Evolutionary conservation across 2,888 invertebrate genomes (phyloP).

Genomic region (Ormyrus pomaceus): DNA sequence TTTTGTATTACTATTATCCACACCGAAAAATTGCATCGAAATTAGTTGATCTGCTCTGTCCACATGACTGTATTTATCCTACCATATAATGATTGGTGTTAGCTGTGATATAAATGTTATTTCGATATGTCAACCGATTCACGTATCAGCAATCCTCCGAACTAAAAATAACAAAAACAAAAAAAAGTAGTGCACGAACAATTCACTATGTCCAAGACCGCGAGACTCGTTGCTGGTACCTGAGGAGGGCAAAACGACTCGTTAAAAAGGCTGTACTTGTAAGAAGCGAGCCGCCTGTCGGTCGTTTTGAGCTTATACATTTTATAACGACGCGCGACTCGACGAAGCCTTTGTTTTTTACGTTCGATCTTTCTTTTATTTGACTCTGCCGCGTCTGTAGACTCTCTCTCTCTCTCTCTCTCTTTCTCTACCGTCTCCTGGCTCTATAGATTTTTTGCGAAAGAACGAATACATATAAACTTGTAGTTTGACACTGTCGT

Average conservation of each 20-base stretch:
- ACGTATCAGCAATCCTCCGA: constrained; percentile 58
- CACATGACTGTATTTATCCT: constrained; percentile 69
- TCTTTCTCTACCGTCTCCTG: not conserved
- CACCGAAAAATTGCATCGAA: constrained; percentile 67
- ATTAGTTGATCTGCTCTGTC: constrained; percentile 71
- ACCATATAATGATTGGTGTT: constrained; percentile 70
- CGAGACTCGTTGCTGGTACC: constrained; percentile 59
- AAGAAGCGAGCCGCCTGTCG: constrained; percentile 24
- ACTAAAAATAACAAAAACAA: not conserved
- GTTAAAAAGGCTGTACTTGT: constrained; percentile 57
- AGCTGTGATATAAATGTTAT: constrained; percentile 69
- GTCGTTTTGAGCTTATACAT: constrained; percentile 47
- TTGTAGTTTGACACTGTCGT: constrained; percentile 59
- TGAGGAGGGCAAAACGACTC: constrained; percentile 58
- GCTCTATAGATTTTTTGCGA: constrained; percentile 26
- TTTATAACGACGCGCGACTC: constrained; percentile 19
- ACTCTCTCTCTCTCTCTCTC: not conserved
- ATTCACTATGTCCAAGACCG: not conserved
- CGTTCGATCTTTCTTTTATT: constrained; percentile 12
- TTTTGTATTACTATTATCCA: constrained; percentile 60
- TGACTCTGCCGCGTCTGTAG: constrained; percentile 7
- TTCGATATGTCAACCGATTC: constrained; percentile 59
- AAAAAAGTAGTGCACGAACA: constrained; percentile 34
- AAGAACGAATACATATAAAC: constrained; percentile 58
- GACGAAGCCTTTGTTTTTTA: constrained; percentile 14